A percentile compares a stretch with the other conserved stretches of the same genome.
Evolutionary conservation across 2,797 vertebrate species (phyloP).

Genomic region (Danio tinwini): DNA sequence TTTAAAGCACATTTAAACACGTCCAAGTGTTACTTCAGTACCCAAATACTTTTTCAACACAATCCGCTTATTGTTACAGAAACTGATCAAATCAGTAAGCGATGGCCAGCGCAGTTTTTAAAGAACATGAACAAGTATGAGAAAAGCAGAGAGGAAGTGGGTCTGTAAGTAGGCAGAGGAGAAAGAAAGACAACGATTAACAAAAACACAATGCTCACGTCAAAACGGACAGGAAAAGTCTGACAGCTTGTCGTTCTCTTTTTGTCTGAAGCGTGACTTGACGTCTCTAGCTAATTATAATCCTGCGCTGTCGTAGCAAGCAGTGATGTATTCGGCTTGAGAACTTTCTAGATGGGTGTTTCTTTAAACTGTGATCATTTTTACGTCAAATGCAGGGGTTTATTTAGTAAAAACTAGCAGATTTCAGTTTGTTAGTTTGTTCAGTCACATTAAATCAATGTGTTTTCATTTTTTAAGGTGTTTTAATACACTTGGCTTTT

Average conservation of each 20-base stretch:
- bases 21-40: background rate
- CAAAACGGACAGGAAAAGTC: slow-evolving; percentile 51
- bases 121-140: slow-evolving; percentile 36
- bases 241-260: slow-evolving; percentile 56
- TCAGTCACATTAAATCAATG: too few species aligned
- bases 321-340: slow-evolving; percentile 42
- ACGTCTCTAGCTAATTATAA: slow-evolving; percentile 54
- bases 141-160: slow-evolving; percentile 43
- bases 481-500: too few species aligned
- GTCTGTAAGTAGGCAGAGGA: slow-evolving; percentile 51
- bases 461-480: too few species aligned
- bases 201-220: slow-evolving; percentile 57
- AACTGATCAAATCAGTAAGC: slow-evolving; percentile 2
- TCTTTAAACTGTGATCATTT: background rate
- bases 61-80: background rate
- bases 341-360: slow-evolving; percentile 35
- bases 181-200: slow-evolving; percentile 50
- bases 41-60: background rate
- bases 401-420: background rate
- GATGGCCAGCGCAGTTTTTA: slow-evolving; percentile 40
- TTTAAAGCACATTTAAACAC: background rate
- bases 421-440: background rate
- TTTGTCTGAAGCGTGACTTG: slow-evolving; percentile 56
- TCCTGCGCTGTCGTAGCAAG: slow-evolving; percentile 43
- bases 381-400: background rate